phyloP scores from a whole-genome alignment of 92 coral and sea anemone species.

The Porites rus region DNA sequence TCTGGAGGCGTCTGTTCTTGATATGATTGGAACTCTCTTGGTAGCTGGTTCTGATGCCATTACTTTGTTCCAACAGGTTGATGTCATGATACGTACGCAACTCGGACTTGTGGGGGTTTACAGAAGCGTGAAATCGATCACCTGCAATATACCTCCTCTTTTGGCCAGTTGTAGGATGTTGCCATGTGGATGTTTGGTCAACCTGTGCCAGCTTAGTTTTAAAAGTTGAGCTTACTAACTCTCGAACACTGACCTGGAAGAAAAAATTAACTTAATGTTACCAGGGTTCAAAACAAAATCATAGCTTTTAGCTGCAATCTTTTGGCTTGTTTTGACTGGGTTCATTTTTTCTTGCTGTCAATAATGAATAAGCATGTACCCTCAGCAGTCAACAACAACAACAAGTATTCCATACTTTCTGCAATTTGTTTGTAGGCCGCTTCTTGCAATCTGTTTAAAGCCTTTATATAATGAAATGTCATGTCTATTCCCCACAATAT shows the following conservation, averaged over 20 bases:
- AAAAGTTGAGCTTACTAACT: background rate
- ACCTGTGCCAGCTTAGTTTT: background rate
- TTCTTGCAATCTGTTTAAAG: too few relatives aligned
- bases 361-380: too few relatives aligned
- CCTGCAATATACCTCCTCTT: conserved; percentile 33
- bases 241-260: conserved; percentile 32
- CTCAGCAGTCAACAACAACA: too few relatives aligned
- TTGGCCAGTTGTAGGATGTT: conserved; percentile 8
- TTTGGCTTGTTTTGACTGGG: too few relatives aligned
- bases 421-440: too few relatives aligned
- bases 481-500: too few relatives aligned
- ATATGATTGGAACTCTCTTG: background rate
- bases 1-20: conserved; percentile 23
- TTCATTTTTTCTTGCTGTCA: too few relatives aligned
- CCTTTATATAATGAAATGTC: too few relatives aligned
- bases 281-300: background rate
- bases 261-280: background rate
- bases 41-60: conserved; percentile 23
- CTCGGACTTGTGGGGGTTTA: conserved; percentile 28
- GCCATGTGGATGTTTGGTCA: background rate
- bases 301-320: background rate
- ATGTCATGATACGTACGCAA: conserved; percentile 29
- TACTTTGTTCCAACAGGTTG: conserved; percentile 21
- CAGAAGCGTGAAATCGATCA: conserved; percentile 20
- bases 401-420: too few relatives aligned